Evolutionary conservation across 2,113 vertebrate species (phyloP).

Genomic region (Sebastes schlegelii): DNA sequence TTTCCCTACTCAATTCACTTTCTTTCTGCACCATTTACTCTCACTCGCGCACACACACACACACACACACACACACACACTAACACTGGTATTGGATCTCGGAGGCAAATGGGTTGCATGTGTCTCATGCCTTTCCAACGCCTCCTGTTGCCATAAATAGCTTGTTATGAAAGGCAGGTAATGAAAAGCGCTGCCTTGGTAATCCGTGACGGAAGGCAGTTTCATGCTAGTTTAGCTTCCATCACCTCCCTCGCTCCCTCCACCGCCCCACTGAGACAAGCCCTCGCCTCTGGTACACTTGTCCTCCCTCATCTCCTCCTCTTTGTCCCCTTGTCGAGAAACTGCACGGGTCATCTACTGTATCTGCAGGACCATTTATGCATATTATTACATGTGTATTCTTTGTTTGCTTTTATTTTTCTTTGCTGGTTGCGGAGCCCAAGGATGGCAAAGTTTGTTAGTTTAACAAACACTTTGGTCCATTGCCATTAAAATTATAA

Average conservation of each 20-base stretch:
- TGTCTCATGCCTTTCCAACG: constrained; percentile 62
- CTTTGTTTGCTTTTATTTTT: constrained; percentile 25
- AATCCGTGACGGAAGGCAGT: constrained; percentile 70
- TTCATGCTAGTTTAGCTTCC: constrained; percentile 78
- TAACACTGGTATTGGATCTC: constrained; percentile 34
- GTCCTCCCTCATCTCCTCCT: constrained; percentile 46
- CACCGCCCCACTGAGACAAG: constrained; percentile 22
- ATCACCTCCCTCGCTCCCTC: constrained; percentile 51
- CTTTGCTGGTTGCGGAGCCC: not conserved
- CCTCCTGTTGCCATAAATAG: constrained; percentile 78
- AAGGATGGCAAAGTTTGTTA: not conserved
- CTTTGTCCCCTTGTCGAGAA: constrained; percentile 30
- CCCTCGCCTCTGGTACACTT: constrained; percentile 48
- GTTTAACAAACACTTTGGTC: not conserved
- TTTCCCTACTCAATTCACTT: constrained; percentile 73
- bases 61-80: constrained; percentile 15
- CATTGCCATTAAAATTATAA: not conserved
- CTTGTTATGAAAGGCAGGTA: constrained; percentile 80
- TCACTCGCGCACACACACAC: constrained; percentile 22
- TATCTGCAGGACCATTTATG: constrained; percentile 12
- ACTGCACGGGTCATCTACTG: constrained; percentile 41
- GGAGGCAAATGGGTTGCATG: constrained; percentile 72
- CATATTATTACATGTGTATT: constrained; percentile 26
- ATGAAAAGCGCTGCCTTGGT: constrained; percentile 73
- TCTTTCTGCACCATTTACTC: constrained; percentile 73